Evolutionary conservation across 2,113 vertebrate species (phyloP).

Genomic region (Ophiodon elongatus): DNA sequence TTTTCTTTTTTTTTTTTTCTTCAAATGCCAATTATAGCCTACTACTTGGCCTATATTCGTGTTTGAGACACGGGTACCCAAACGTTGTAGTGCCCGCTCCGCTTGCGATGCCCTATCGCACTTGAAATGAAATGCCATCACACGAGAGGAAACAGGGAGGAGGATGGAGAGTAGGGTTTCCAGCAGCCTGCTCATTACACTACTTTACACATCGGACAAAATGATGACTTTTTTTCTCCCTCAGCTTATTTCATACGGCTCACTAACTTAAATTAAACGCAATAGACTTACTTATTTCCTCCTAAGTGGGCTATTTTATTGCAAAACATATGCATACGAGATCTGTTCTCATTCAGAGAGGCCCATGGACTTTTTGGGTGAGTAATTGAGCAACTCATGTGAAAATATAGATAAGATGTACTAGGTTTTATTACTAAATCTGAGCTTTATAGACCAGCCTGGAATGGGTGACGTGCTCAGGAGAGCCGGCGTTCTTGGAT

Average conservation of each 20-base stretch:
- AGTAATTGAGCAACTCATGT: slow-evolving; percentile 48
- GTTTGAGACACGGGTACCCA: slow-evolving; percentile 42
- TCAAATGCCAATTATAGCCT: slow-evolving; percentile 29
- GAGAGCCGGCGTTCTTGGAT: background rate
- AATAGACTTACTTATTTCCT: slow-evolving; percentile 46
- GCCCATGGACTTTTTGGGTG: slow-evolving; percentile 52
- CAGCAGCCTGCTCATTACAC: slow-evolving; percentile 61
- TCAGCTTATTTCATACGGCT: slow-evolving; percentile 54
- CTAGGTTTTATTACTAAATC: background rate
- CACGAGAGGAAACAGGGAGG: slow-evolving; percentile 68
- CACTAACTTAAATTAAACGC: slow-evolving; percentile 67
- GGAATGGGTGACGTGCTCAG: background rate
- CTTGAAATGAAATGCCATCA: slow-evolving; percentile 78
- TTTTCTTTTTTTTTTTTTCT: background rate
- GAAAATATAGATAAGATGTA: slow-evolving; percentile 23
- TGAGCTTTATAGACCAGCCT: background rate
- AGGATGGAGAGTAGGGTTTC: slow-evolving; percentile 68
- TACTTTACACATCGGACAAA: slow-evolving; percentile 62
- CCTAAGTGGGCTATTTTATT: slow-evolving; percentile 54
- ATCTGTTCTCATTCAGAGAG: slow-evolving; percentile 47
- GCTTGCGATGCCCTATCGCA: slow-evolving; percentile 59
- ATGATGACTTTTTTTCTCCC: slow-evolving; percentile 44
- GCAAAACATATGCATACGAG: slow-evolving; percentile 37
- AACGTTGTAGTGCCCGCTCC: slow-evolving; percentile 51
- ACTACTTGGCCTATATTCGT: slow-evolving; percentile 64